Evolutionary conservation across 2,888 invertebrate genomes (phyloP), one percentile per base, ranked within the genome.

Genomic region (Agonopterix alstromeriana): DNA sequence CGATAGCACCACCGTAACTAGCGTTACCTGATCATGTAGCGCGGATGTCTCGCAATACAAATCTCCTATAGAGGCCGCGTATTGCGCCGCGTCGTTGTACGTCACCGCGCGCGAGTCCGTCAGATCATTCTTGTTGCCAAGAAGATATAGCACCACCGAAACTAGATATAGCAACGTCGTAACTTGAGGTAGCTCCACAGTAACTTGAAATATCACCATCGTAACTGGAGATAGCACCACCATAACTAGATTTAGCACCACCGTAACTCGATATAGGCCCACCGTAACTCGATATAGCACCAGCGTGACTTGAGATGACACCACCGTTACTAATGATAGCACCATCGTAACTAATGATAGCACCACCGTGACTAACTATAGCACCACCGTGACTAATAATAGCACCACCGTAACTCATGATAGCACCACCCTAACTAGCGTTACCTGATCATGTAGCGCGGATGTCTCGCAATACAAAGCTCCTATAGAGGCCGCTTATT

Each of bases 61-160:
- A 2, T 96, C 97, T 10, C 17, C 17, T 17, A 4, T 17, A 17
- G 17, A 27, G 27, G 5, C 27, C 0, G 27, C 95, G 83, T 94
- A 97, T 46, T 92, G 90, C 47, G 90, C 77, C 0, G 95, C 97
- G 64, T 96, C 96, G 27, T 91, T 91, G 1, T 86, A 81, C 0
- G 90, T 70, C 0, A 94, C 93, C 43, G 92, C 88, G 42, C 97
- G 89, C 7, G 90, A 65, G 1, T 78, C 82, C n/a, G 82, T 84
- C 58, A 97, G 77, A 77, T 97, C 97, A 51, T 92, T 90, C 77
- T 97, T 97, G 78, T 97, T 97, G 8, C 97, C 97, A 11, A 97
- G 92, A 14, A 97, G 84, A 8, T 93, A 93, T 8, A 97, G 76
- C 41, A 95, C 92, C 91, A 97, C 92, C 94, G 74, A 96, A 96